Conservation (phyloP, 2,113 vertebrate genomes). For the Chamaetylas fuelleborni region DNA sequence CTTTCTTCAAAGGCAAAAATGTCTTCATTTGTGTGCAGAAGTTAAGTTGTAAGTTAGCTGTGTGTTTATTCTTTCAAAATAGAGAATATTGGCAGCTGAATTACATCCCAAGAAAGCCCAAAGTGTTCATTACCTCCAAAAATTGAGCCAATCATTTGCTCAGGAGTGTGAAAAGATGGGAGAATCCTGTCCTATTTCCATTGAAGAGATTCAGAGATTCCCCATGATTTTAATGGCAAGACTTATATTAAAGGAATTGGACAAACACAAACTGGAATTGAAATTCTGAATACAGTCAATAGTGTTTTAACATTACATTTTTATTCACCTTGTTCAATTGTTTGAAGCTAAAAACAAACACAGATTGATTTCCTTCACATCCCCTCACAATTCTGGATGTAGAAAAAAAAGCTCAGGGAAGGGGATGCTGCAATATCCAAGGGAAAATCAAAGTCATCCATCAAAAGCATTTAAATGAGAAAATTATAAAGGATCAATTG, state of each 20-base stretch:
- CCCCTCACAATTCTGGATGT: background rate
- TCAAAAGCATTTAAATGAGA: background rate
- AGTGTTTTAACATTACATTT: background rate
- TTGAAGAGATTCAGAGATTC: background rate
- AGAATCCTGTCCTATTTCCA: background rate
- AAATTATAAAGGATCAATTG: background rate
- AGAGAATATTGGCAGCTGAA: background rate
- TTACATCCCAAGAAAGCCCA: background rate
- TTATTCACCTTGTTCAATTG: background rate
- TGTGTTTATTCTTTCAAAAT: background rate
- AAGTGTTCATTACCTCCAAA: background rate
- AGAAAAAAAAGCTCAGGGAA: background rate
- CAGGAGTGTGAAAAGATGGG: background rate
- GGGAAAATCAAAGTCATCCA: background rate
- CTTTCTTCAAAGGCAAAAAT: background rate
- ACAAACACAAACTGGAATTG: background rate
- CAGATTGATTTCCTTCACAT: background rate
- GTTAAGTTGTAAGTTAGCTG: background rate
- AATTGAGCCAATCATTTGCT: background rate
- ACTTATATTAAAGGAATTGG: background rate
- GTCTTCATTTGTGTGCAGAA: background rate
- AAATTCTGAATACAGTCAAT: background rate
- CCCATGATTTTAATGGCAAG: background rate
- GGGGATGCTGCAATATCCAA: background rate
- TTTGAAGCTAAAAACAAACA: background rate